Base-by-base conservation (phyloP, 1,140 invertebrate species). In the Brachystomella parvula region DNA sequence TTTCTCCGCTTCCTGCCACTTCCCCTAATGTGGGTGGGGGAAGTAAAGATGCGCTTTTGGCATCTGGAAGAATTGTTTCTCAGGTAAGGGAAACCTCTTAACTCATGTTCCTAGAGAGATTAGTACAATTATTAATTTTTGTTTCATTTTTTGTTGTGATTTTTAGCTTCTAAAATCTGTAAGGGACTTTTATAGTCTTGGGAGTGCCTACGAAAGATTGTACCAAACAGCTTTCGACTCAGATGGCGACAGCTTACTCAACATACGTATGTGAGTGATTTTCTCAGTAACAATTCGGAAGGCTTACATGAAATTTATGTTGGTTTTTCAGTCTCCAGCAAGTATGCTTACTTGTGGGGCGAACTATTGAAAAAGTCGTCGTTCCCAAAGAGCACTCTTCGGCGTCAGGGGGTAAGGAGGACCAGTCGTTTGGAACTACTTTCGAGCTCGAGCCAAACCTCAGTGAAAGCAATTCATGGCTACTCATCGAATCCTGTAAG, bases 141-240 rank as follows among this genome's bases (percentile, higher is more conserved):
- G 44, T 68, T 44, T 21, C 49, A 47, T 69, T 61, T 68, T 64
- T 44, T 3, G 26, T 21, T 56, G 1, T 64, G 66, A 65, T 73
- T 70, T 69, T 76, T 71, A 88, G 82, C 75, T 94, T 64, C 79
- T 89, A 56, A 90, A 90, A 76, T 89, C 87, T 69, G 83, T 86
- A 1, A 83, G 86, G 68, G 86, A 90, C 39, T 85, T 94, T 47
- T 84, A 86, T 65, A 81, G 77, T 1, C 86, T 90, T 65, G 87
- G 88, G 29, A 86, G 88, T 31, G 82, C 86, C 47, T 94, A 92
- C 76, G 87, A 86, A 65, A 86, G 86, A 67, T 80, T 96, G 0
- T 95, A 94, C 75, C 87, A 93, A 75, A 89, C 89, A 21, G 89
- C 91, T 44, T 97, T 96, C 81, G 92, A 96, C 82, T 92, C 93